Conservation (phyloP, 2,888 invertebrate species). For the Apomyelois bistriatella region DNA sequence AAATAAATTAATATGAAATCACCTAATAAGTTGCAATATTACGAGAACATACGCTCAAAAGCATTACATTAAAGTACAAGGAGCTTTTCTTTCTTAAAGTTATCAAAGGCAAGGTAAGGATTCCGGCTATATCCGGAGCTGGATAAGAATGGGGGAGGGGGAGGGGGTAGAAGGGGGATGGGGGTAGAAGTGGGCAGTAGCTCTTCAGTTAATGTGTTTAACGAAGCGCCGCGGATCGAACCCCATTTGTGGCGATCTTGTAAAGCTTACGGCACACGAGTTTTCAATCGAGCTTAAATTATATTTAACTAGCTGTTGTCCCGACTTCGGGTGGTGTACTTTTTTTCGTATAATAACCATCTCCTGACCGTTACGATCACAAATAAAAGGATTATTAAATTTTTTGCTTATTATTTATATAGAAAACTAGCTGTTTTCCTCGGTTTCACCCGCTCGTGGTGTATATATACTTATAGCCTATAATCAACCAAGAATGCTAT, state of each 20-base stretch:
- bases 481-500: too few species aligned
- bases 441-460: too few species aligned
- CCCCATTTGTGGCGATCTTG: not conserved
- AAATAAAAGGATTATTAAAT: too few species aligned
- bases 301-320: too few species aligned
- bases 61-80: conserved; percentile 3
- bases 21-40: not conserved
- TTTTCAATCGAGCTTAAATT: too few species aligned
- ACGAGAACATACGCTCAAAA: conserved; percentile 3
- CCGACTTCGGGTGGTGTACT: too few species aligned
- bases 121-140: conserved; percentile 3
- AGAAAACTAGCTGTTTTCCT: too few species aligned
- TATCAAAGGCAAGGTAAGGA: conserved; percentile 8
- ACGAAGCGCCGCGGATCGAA: conserved; percentile 14
- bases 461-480: too few species aligned
- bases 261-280: not conserved
- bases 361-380: too few species aligned
- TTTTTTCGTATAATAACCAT: too few species aligned
- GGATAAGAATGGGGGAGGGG: not conserved
- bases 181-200: not conserved
- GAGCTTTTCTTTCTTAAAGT: conserved; percentile 3
- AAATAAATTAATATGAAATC: not conserved
- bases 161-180: not conserved
- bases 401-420: too few species aligned
- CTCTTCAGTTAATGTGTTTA: conserved; percentile 14